Evolutionary conservation across 2,113 vertebrate species (phyloP).

Genomic region (Platanista minor): DNA sequence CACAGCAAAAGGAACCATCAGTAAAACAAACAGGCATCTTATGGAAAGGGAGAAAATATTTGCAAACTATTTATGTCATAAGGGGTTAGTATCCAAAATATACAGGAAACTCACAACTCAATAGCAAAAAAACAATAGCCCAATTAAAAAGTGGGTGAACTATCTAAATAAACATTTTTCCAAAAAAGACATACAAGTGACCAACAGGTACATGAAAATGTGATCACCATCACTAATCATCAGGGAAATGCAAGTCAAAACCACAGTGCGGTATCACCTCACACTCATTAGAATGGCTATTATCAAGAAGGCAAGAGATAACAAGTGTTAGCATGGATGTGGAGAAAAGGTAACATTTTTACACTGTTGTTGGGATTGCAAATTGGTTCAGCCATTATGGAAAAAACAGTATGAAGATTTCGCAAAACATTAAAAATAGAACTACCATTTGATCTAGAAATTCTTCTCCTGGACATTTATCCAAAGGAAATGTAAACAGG

Average conservation of each 20-base stretch:
- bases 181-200: background rate
- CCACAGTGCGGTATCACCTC: no score
- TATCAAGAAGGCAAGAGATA: background rate
- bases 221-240: background rate
- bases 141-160: background rate
- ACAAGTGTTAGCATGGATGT: background rate
- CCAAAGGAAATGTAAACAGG: background rate
- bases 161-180: background rate
- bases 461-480: background rate
- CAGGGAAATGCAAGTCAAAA: background rate
- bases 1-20: background rate
- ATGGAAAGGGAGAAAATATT: background rate
- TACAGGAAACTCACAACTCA: background rate
- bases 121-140: background rate
- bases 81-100: background rate
- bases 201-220: background rate
- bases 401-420: background rate
- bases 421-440: background rate
- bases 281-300: background rate
- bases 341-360: background rate
- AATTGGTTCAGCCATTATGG: background rate
- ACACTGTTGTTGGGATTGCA: background rate
- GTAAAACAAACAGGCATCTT: background rate
- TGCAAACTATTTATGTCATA: background rate
- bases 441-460: background rate